Percentiles rank a stretch among this genome's conserved stretches.
Conservation (phyloP, 1,140 invertebrate genomes). For the Drosophila gunungcola region DNA sequence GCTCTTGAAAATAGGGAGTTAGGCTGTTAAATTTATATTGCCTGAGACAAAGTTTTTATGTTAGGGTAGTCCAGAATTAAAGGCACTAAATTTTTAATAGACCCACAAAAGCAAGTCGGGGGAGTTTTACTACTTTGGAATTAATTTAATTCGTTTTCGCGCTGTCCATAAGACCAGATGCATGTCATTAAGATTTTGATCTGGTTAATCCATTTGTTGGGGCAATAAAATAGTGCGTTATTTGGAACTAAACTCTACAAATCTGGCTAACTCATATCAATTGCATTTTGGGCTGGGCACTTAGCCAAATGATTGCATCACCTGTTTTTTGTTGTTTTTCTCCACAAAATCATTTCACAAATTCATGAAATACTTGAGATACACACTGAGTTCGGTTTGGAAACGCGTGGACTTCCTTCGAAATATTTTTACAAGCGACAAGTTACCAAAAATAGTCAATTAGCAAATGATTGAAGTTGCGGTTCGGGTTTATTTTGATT, state of each 20-base stretch:
- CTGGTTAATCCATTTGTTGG: constrained; percentile 12
- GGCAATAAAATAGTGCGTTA: constrained; percentile 16
- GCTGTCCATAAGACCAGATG: constrained; percentile 4
- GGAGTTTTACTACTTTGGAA: constrained; percentile 23
- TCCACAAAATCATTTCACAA: constrained; percentile 65
- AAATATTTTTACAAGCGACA: constrained; percentile 72
- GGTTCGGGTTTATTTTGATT: constrained; percentile 76
- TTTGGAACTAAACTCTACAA: background rate
- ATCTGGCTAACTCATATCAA: constrained; percentile 15
- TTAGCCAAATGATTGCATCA: constrained; percentile 61
- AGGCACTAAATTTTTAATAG: constrained; percentile 31
- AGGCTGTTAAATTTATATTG: constrained; percentile 31
- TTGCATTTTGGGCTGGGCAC: constrained; percentile 23
- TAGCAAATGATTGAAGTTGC: constrained; percentile 50
- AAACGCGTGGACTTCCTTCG: constrained; percentile 46
- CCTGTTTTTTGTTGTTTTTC: constrained; percentile 9
- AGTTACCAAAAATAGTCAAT: constrained; percentile 79
- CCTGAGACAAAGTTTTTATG: constrained; percentile 53
- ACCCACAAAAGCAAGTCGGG: constrained; percentile 7
- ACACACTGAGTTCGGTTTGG: constrained; percentile 41
- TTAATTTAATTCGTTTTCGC: constrained; percentile 29
- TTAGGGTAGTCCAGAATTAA: constrained; percentile 29
- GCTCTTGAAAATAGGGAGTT: constrained; percentile 26
- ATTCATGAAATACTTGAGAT: constrained; percentile 61
- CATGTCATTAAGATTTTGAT: constrained; percentile 31